Conservation (phyloP, 2,797 vertebrate species). For the Columba guinea region DNA sequence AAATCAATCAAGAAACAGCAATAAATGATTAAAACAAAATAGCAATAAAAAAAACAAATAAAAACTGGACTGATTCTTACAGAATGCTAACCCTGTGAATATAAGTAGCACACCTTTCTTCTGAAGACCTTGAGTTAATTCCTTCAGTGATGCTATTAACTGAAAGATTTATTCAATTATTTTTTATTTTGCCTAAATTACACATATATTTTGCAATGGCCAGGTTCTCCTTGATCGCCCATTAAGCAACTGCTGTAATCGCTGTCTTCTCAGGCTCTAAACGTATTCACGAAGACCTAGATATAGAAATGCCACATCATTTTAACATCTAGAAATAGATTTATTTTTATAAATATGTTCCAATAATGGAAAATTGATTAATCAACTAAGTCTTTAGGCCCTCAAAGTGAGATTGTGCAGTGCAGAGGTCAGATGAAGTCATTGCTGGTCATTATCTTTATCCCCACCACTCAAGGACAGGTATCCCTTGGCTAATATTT, state of each 20-base stretch:
- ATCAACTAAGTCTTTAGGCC: not conserved
- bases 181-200: not conserved
- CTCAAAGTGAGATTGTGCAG: not conserved
- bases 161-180: not conserved
- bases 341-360: not conserved
- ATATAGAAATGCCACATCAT: not conserved
- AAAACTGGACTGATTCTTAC: not conserved
- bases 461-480: not conserved
- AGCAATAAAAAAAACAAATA: not conserved
- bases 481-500: not conserved
- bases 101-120: not conserved
- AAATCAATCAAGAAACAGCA: not conserved
- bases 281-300: not conserved
- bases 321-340: not conserved
- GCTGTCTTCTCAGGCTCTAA: not conserved
- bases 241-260: not conserved
- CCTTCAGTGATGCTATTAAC: not conserved
- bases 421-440: not conserved
- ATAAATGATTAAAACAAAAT: not conserved
- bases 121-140: not conserved
- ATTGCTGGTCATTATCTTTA: not conserved
- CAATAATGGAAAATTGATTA: not conserved
- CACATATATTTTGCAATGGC: not conserved
- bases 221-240: not conserved
- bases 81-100: not conserved